These are phyloP conservation scores for Rhinoderma darwinii DNA, from an alignment of 2,113 vertebrate genomes.

Conservation along the genomic window DNA sequence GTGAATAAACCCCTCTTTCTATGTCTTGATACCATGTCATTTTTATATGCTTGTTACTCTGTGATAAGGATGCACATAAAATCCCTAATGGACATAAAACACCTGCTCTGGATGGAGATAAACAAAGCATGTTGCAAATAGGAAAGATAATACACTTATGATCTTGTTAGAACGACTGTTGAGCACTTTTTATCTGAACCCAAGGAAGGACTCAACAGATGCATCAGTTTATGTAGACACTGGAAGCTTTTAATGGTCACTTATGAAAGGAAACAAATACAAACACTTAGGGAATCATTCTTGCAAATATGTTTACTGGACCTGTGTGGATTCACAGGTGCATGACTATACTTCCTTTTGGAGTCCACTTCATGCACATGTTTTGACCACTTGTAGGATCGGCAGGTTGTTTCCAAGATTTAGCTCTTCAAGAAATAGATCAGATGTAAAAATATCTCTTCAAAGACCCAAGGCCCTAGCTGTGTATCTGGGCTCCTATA, in stretches of 20 bases:
- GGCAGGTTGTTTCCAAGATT: neutral
- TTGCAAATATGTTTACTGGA: neutral
- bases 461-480: too few species aligned
- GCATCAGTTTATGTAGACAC: constrained; percentile 69
- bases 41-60: constrained; percentile 77
- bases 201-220: constrained; percentile 71
- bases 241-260: constrained; percentile 64
- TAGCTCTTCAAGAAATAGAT: too few species aligned
- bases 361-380: neutral
- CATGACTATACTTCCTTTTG: neutral
- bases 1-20: constrained; percentile 64
- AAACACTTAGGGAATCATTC: constrained; percentile 1
- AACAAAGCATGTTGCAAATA: constrained; percentile 71
- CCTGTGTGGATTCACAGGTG: neutral
- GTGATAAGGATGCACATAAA: constrained; percentile 71
- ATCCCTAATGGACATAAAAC: constrained; percentile 76
- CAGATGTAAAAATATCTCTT: too few species aligned
- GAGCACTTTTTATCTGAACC: constrained; percentile 63
- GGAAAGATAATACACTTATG: constrained; percentile 74
- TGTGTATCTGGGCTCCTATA: too few species aligned
- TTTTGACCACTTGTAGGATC: neutral
- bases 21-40: constrained; percentile 65
- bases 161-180: constrained; percentile 72
- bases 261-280: constrained; percentile 68
- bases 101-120: constrained; percentile 77